These are phyloP conservation scores for Anableps anableps DNA, from an alignment of 2,797 vertebrate genomes.

Conservation along the genomic window DNA sequence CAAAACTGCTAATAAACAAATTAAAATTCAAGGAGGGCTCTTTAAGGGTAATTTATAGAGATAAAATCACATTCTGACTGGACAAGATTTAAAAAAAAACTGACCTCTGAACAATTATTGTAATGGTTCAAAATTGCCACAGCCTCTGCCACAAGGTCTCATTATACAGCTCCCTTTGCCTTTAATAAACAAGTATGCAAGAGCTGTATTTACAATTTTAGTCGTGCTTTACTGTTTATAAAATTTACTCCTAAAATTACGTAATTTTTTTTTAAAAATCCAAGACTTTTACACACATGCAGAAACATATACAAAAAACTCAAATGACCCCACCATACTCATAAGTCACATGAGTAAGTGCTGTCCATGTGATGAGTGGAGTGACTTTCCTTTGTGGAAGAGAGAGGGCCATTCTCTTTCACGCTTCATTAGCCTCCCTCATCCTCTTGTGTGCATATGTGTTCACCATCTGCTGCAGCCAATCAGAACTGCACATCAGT, in stretches of 20 bases:
- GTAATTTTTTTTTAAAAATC: background rate
- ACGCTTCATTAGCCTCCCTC: slow-evolving; percentile 66
- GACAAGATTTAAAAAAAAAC: background rate
- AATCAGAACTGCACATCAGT: slow-evolving; percentile 56
- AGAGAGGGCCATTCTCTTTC: slow-evolving; percentile 68
- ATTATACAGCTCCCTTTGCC: background rate
- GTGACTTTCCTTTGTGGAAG: slow-evolving; percentile 63
- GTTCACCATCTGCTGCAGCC: slow-evolving; percentile 54
- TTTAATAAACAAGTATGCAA: background rate
- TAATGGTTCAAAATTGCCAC: background rate
- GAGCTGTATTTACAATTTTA: background rate
- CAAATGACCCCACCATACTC: slow-evolving; percentile 29
- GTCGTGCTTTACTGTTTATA: background rate
- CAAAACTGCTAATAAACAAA: background rate
- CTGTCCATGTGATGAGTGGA: slow-evolving; percentile 47
- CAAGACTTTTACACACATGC: slow-evolving; percentile 17
- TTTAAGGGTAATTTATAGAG: too few relatives aligned
- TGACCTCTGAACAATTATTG: background rate
- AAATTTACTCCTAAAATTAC: background rate
- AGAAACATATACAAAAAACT: background rate
- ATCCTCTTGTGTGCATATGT: slow-evolving; percentile 36
- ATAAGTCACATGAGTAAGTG: slow-evolving; percentile 55
- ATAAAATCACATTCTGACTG: background rate
- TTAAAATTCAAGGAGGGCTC: too few relatives aligned
- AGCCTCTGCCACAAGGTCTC: background rate